Percentiles rank a stretch among this genome's conserved stretches.
Conservation (phyloP, 2,797 vertebrate species). For the Sciurus carolinensis region DNA sequence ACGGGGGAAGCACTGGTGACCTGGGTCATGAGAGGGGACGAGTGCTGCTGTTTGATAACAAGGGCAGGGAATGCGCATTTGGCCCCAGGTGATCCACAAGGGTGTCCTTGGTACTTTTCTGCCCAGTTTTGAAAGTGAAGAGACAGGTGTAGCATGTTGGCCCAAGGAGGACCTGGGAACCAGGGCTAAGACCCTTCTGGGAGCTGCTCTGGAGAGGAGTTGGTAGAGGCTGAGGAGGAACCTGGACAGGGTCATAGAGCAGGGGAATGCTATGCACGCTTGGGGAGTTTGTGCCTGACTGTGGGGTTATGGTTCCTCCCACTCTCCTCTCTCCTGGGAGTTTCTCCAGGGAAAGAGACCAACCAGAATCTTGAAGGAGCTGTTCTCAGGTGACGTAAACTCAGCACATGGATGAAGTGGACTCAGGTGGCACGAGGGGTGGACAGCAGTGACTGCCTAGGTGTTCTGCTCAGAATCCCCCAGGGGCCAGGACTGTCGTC, state of each 20-base stretch:
- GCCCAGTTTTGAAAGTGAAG: too few relatives aligned
- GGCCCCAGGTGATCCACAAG: not conserved
- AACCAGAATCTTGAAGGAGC: not conserved
- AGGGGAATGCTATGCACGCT: not conserved
- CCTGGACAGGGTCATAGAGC: not conserved
- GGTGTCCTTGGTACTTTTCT: not conserved
- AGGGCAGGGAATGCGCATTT: not conserved
- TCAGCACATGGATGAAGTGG: not conserved
- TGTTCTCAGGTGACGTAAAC: not conserved
- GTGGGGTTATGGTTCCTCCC: not conserved
- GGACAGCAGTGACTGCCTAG: too few relatives aligned
- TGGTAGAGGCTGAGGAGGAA: not conserved
- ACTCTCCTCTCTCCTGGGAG: not conserved
- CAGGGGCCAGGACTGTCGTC: not conserved
- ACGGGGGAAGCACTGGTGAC: too few relatives aligned
- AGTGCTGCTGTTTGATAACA: accelerated
- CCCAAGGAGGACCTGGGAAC: not conserved
- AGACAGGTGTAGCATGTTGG: not conserved
- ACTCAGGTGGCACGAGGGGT: too few relatives aligned
- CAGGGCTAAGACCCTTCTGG: not conserved
- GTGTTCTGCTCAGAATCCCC: not conserved
- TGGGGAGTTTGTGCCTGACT: not conserved
- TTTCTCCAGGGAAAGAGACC: not conserved
- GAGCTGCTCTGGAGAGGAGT: not conserved
- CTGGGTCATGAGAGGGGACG: not conserved